These are phyloP conservation scores for Neoascia interrupta DNA, from an alignment of 2,888 invertebrate genomes.

Conservation along the genomic window DNA sequence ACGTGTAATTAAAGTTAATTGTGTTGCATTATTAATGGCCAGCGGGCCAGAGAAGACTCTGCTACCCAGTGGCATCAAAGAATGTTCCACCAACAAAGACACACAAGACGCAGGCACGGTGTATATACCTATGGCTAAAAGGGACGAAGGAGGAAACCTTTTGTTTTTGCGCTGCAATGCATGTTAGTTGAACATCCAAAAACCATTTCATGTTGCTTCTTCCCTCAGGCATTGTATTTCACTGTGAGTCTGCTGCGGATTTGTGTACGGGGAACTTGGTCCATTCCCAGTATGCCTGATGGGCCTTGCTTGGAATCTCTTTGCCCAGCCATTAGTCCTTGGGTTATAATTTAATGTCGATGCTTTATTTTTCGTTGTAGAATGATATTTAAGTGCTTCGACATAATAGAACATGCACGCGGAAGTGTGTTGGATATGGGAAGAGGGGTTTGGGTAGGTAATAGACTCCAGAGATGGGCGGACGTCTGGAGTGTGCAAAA, in stretches of 20 bases:
- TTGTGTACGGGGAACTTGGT: neutral
- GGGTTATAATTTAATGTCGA: slow-evolving; percentile 61
- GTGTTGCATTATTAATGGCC: slow-evolving; percentile 70
- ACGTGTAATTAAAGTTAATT: slow-evolving; percentile 71
- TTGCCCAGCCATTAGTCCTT: slow-evolving; percentile 26
- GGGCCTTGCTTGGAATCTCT: slow-evolving; percentile 13
- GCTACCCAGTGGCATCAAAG: slow-evolving; percentile 20
- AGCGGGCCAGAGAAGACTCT: slow-evolving; percentile 32
- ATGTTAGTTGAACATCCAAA: slow-evolving; percentile 56
- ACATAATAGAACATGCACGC: slow-evolving; percentile 52
- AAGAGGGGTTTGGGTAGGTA: slow-evolving; percentile 17
- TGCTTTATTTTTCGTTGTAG: slow-evolving; percentile 53
- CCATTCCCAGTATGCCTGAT: neutral
- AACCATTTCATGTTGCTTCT: slow-evolving; percentile 49
- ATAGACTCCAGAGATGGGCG: slow-evolving; percentile 27
- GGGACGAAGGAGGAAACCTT: slow-evolving; percentile 30
- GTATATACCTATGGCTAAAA: neutral
- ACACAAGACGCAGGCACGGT: neutral
- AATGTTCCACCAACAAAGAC: slow-evolving; percentile 50
- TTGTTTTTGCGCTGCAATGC: slow-evolving; percentile 61
- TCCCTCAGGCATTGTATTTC: slow-evolving; percentile 60
- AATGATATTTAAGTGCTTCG: slow-evolving; percentile 59
- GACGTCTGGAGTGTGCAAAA: slow-evolving; percentile 27
- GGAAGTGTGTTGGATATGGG: slow-evolving; percentile 46
- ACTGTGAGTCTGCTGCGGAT: neutral